A percentile compares a stretch with the other conserved stretches of the same genome.
These are phyloP conservation scores for Falco cherrug DNA, from an alignment of 2,797 vertebrate species.

Conservation along the genomic window DNA sequence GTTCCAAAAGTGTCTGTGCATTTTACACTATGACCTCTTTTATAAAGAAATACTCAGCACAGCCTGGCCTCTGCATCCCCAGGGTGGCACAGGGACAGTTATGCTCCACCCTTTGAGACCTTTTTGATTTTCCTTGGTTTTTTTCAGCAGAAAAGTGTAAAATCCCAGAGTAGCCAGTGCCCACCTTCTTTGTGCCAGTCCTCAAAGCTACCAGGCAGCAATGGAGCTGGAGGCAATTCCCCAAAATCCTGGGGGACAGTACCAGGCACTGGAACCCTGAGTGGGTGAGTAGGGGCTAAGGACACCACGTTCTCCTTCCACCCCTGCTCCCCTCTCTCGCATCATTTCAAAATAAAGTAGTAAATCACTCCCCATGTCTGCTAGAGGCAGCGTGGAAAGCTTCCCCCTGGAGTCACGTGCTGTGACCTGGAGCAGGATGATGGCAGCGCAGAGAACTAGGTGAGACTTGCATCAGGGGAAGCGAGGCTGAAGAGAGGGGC, in stretches of 20 bases:
- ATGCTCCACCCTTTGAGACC: neutral
- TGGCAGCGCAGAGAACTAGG: neutral
- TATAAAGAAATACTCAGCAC: neutral
- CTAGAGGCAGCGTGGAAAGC: neutral
- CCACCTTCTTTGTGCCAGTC: neutral
- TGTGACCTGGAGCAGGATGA: neutral
- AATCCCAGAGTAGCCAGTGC: neutral
- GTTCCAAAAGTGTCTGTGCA: neutral
- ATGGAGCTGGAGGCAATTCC: neutral
- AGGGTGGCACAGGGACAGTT: neutral
- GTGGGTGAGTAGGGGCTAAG: neutral
- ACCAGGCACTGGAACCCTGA: neutral
- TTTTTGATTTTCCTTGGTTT: neutral
- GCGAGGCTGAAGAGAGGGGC: neutral
- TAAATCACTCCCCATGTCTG: neutral
- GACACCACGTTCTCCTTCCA: neutral
- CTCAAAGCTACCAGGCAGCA: neutral
- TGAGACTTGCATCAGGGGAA: neutral
- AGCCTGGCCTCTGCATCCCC: neutral
- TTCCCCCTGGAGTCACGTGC: neutral
- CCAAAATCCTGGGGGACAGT: neutral
- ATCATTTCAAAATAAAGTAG: neutral
- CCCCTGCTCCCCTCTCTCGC: neutral
- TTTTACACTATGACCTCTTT: neutral
- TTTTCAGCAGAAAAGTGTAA: neutral